Evolutionary conservation across 2,113 vertebrate species (phyloP), one percentile per base, ranked within the genome.

Genomic region (Euleptes europaea): DNA sequence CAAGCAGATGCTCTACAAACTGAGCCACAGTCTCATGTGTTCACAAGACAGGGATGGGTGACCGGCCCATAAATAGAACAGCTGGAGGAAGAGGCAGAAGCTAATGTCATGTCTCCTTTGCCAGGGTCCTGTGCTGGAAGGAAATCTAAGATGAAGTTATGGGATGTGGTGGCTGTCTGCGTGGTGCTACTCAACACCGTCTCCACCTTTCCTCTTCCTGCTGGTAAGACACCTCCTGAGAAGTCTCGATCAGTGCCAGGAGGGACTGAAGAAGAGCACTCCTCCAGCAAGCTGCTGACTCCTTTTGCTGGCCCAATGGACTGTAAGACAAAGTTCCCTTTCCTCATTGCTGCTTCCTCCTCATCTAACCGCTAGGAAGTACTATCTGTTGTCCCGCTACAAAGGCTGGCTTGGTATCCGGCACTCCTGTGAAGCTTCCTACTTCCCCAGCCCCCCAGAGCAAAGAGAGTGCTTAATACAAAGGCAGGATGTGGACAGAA

Each of bases 91-190:
- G 77, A 54, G 28, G 69, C 12, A 28, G 38, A 40, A 14, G 44
- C 71, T 94, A 92, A 92, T 74, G 4, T 49, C 83, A 12, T 23
- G 31, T 91, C 63, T 91, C 42, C 74, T 88, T 69, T 89, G 84
- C 76, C 92, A 99, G 98, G 97, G 97, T 97, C 98, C 97, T 93
- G 96, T 94, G 97, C 97, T 96, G 98, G 98, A 98, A 98, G 97
- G 96, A 96, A 97, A 96, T 99, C 97, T 98, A 99, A 99, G 96
- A 99, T 99, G 98, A 99, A 99, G 98, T 98, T 99, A 99, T 99
- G 98, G 98, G 98, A 99, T 97, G 96, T 98, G 95, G 95, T 98
- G 97, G 98, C 98, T 98, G 97, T 97, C 97, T 99, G 97, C 96
- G 97, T 99, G 97, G 98, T 99, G 97, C 98, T 99, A 97, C 97